Percentiles rank a stretch among this genome's conserved stretches.
Conservation (phyloP, 2,113 vertebrate species). For the Rhadina sibilatrix region DNA sequence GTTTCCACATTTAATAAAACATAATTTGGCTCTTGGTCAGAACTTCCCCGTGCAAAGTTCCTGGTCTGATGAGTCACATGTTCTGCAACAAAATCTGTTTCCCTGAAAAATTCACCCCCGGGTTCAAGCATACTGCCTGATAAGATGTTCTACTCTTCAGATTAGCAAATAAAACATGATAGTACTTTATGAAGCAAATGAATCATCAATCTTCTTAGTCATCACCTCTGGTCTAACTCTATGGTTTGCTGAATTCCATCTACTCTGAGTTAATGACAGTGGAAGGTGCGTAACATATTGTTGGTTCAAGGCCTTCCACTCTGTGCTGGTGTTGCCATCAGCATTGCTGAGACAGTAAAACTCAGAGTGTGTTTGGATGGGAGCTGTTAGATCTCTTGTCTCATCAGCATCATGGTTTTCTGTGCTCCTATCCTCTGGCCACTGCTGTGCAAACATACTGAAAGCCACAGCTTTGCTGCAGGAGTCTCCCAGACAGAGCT, state of each 20-base stretch:
- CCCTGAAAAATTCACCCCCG: neutral
- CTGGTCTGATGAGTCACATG: neutral
- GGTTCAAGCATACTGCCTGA: neutral
- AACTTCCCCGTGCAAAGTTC: neutral
- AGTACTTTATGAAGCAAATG: neutral
- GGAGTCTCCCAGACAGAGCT: neutral
- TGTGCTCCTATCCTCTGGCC: accelerated
- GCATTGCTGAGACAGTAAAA: neutral
- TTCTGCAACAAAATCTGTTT: neutral
- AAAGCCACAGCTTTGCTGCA: neutral
- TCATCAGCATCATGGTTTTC: neutral
- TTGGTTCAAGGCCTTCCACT: accelerated
- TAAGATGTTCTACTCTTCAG: neutral
- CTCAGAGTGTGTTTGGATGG: neutral
- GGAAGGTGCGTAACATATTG: neutral
- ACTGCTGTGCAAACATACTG: neutral
- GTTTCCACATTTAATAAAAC: neutral
- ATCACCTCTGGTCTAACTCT: neutral
- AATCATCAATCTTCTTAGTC: neutral
- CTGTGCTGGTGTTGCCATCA: neutral
- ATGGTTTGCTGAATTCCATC: neutral
- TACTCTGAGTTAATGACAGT: neutral
- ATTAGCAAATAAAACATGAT: neutral
- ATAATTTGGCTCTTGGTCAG: neutral
- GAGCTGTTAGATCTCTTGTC: neutral